Evolutionary conservation across 2,113 vertebrate species (phyloP), one percentile per base, ranked within the genome.

Genomic region (Eleginops maclovinus): DNA sequence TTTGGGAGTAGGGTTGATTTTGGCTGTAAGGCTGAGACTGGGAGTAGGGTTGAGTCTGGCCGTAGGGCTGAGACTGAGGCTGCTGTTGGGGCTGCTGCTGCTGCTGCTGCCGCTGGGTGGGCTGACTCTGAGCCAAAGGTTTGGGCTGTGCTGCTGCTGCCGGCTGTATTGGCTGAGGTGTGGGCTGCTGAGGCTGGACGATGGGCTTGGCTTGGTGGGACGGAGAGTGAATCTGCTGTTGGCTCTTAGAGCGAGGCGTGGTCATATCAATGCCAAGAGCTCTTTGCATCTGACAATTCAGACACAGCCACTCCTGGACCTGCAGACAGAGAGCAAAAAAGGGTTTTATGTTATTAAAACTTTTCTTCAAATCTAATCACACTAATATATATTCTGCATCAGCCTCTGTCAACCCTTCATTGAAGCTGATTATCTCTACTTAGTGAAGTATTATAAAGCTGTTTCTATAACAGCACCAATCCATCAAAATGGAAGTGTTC

Each of bases 271-370:
- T 99, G 75, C 98, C 98, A 88, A 99, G 93, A 13, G 98, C 97
- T 85, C 98, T 94, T 92, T 99, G 97, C 98, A 99, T 99, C 95
- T 99, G 98, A 93, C 98, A 99, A 89, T 99, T 99, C 85, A 99
- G 94, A 93, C 98, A 99, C 68, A 99, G 91, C 98, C 98, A 99
- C 91, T 99, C 98, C 83, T 99, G 96, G 82, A 99, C 97, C 98
- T 99, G 93, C 0, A 89, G 90, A 77, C 24, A 69, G 44, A 80
- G 51, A 61, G 77, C 41, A 85, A 9, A 86, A 10, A 86, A 10
- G 71, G 17, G 31, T 40, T 13, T 17, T 1, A 22, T 40, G 41
- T 81, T 60, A 67, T 13, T 80, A 22, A 16, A 63, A 60, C 44
- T 4, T 54, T 41, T 26, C n/a, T 2, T 36, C 31, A 36, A 36